These are phyloP conservation scores for Drosophila persimilis DNA, from an alignment of 1,140 invertebrate species.

Conservation along the genomic window DNA sequence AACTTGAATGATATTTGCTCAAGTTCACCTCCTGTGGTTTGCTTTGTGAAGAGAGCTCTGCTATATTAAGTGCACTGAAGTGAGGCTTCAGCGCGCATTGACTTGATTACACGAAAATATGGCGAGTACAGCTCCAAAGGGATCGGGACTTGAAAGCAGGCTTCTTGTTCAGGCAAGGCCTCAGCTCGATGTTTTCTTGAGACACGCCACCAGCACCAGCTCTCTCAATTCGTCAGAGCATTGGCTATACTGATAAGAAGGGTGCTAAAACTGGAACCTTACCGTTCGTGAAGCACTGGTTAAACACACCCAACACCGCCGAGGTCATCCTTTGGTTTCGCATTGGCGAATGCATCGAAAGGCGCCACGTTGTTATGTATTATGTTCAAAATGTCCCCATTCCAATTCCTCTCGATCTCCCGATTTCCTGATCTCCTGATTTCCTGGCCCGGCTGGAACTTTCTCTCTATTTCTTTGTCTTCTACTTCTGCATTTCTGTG, in stretches of 20 bases:
- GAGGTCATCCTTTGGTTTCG: constrained; percentile 98
- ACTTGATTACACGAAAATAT: constrained; percentile 49
- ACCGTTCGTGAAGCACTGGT: constrained; percentile 93
- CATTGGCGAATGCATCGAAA: constrained; percentile 98
- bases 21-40: constrained; percentile 2
- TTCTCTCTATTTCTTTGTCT: no score
- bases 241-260: constrained; percentile 88
- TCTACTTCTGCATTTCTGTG: no score
- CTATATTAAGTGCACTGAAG: no score
- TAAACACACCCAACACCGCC: constrained; percentile 93
- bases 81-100: no score
- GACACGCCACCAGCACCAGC: constrained; percentile 95
- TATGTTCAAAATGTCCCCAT: constrained; percentile 87
- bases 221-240: constrained; percentile 90
- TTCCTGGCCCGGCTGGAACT: no score
- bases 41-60: no score
- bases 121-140: constrained; percentile 75
- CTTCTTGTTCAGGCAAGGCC: constrained; percentile 87
- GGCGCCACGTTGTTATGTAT: constrained; percentile 94
- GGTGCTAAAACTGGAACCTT: constrained; percentile 89
- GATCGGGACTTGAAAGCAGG: constrained; percentile 73
- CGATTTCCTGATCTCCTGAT: no score
- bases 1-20: constrained; percentile 18
- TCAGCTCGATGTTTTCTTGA: constrained; percentile 89
- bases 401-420: not conserved